Evolutionary conservation across 1,140 invertebrate genomes (phyloP), one percentile per base, ranked within the genome.

Genomic region (Papilio glaucus): DNA sequence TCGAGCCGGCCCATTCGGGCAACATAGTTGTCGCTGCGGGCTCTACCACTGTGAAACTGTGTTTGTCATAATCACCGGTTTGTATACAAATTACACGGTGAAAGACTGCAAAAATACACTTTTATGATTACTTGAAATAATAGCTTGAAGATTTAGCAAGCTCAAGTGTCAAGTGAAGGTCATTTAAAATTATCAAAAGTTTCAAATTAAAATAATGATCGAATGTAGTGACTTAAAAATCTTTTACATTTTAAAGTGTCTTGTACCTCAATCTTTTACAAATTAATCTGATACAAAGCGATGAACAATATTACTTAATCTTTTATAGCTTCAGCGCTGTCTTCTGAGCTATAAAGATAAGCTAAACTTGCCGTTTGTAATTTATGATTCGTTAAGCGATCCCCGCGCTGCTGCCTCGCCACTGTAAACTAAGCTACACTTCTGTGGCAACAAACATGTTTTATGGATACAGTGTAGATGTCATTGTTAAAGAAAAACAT

Each of bases 281-380:
- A 49, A n/a, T n/a, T 13, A 18, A 49, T 49, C 45, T 49, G 45
- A 49, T 49, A 49, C 45, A 49, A 49, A 21, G 45, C 45, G 9
- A 10, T 1, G 45, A n/a, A n/a, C 45, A 21, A 49, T 24, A 57
- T 57, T 24, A 57, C 21, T 57, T 57, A 57, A 18, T 49, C 18
- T 57, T 57, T 53, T 24, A 57, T 24, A 57, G 49, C 21, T 57
- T 10, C 9, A 57, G 49, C 49, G 49, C 49, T 57, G 49, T 57
- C 49, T 57, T 24, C 18, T 57, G 49, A 57, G 49, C 49, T 21
- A 57, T 57, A 24, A 57, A 57, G 49, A 57, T 57, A 57, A 57
- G 49, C 49, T 57, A 57, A 57, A 57, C 49, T 57, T 57, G 49
- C 21, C 21, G 24, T 57, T 57, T 57, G 49, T 57, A 57, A 57